Conservation (phyloP, 2,888 invertebrate genomes). For the Cinara cedri region DNA sequence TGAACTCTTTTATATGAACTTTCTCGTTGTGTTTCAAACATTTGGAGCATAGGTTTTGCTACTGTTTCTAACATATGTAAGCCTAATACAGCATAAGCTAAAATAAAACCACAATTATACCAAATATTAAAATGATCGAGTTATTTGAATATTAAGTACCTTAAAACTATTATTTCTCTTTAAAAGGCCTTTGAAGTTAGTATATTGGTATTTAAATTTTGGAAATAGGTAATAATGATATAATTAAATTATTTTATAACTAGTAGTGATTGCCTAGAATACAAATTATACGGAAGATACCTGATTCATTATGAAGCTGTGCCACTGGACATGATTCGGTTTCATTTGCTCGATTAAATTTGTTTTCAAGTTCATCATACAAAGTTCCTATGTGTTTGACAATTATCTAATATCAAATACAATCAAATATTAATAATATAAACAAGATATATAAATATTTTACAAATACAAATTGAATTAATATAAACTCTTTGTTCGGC, state of each 20-base stretch:
- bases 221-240: no score
- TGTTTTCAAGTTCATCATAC: constrained; percentile 47
- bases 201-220: not conserved
- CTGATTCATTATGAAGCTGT: constrained; percentile 50
- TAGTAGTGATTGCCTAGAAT: not conserved
- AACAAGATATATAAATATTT: not conserved
- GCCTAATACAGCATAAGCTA: constrained; percentile 35
- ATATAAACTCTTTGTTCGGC: no score
- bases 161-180: not conserved
- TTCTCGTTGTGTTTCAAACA: constrained; percentile 46
- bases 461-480: no score
- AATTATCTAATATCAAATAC: constrained; percentile 16
- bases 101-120: not conserved
- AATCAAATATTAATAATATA: not conserved
- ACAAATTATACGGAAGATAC: not conserved
- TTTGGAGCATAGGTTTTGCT: constrained; percentile 53
- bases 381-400: constrained; percentile 48
- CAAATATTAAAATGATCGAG: no score
- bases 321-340: constrained; percentile 31
- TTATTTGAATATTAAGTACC: no score
- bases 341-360: constrained; percentile 41
- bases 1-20: constrained; percentile 17
- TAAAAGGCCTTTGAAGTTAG: not conserved
- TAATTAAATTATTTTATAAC: no score
- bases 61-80: constrained; percentile 47